These are phyloP conservation scores for Pollenia angustigena DNA, from an alignment of 2,888 invertebrate genomes.

Conservation along the genomic window DNA sequence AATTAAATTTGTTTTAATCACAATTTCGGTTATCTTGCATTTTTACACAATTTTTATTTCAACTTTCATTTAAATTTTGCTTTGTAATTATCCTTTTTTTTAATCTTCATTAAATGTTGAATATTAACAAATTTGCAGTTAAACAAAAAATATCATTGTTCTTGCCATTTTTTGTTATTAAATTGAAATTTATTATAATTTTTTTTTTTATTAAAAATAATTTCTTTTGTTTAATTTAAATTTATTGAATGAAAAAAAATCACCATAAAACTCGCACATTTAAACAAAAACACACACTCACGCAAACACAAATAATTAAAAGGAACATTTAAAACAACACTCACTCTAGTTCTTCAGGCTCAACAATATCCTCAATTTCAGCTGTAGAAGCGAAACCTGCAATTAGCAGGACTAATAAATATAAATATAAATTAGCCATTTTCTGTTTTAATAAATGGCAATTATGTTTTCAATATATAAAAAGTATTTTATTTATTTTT, in stretches of 20 bases:
- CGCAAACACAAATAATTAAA: slow-evolving; percentile 7
- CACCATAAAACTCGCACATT: background rate
- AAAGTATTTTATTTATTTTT: slow-evolving; percentile 24
- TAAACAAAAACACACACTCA: background rate
- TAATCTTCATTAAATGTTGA: slow-evolving; percentile 27
- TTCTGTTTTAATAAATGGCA: slow-evolving; percentile 40
- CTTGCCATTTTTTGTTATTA: slow-evolving; percentile 11
- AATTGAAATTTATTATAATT: slow-evolving; percentile 52
- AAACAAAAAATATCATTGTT: slow-evolving; percentile 25
- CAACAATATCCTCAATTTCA: slow-evolving; percentile 67
- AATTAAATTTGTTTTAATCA: background rate
- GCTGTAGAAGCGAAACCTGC: slow-evolving; percentile 42
- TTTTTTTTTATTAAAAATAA: slow-evolving; percentile 56
- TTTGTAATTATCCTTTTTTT: slow-evolving; percentile 38
- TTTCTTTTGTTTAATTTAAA: slow-evolving; percentile 62
- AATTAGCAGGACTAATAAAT: slow-evolving; percentile 63
- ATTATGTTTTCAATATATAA: slow-evolving; percentile 44
- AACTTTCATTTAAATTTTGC: background rate
- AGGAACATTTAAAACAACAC: slow-evolving; percentile 50
- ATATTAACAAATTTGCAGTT: slow-evolving; percentile 12
- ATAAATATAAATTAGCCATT: slow-evolving; percentile 71
- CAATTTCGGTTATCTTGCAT: too few species aligned
- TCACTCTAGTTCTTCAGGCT: slow-evolving; percentile 68
- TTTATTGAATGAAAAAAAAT: slow-evolving; percentile 31
- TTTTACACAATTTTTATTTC: background rate